phyloP scores from a whole-genome alignment of 2,113 vertebrate genomes.

The Mystacornis crossleyi region DNA sequence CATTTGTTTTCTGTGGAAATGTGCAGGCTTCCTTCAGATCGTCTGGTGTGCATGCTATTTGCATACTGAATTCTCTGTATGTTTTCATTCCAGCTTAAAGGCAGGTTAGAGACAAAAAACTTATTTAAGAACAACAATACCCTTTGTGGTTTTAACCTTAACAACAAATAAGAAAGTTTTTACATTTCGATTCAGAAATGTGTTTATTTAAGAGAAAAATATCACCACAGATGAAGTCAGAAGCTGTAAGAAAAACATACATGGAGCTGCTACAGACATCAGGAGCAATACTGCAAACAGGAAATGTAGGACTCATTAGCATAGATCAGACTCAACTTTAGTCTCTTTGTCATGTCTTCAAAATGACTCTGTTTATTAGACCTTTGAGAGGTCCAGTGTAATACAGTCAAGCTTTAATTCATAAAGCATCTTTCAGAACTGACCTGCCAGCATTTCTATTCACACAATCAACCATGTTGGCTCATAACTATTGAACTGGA shows the following conservation, averaged over 20 bases:
- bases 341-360: background rate
- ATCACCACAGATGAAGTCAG: background rate
- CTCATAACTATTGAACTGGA: conserved; percentile 44
- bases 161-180: background rate
- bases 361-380: background rate
- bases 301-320: conserved; percentile 24
- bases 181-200: conserved; percentile 10
- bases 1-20: conserved; percentile 69
- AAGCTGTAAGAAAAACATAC: background rate
- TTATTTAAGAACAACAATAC: background rate
- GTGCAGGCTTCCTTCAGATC: conserved; percentile 60
- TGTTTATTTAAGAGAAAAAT: conserved; percentile 10
- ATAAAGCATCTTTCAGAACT: background rate
- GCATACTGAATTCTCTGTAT: conserved; percentile 63
- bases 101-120: conserved; percentile 31
- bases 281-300: background rate
- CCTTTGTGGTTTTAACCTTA: conserved; percentile 14
- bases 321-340: background rate
- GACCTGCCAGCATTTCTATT: background rate
- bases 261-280: background rate
- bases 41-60: conserved; percentile 66
- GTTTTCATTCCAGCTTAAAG: conserved; percentile 65
- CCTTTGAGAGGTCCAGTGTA: background rate
- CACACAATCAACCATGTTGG: background rate
- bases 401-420: background rate